These are phyloP conservation scores for Dissostichus mawsoni DNA, from an alignment of 2,113 vertebrate species.

Conservation along the genomic window DNA sequence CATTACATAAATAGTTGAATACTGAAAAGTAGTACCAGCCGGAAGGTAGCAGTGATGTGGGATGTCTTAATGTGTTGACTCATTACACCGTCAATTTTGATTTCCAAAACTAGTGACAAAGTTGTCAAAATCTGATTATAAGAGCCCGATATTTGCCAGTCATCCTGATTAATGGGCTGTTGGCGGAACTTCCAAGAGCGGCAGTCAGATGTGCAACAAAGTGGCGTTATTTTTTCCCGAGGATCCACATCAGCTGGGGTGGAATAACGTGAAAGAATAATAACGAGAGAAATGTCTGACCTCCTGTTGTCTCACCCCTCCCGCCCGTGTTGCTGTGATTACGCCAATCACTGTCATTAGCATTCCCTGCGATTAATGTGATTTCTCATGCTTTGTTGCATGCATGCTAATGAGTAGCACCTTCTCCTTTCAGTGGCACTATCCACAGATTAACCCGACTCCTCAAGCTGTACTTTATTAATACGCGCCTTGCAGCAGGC, in stretches of 20 bases:
- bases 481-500: slow-evolving; percentile 27
- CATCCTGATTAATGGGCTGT: slow-evolving; percentile 52
- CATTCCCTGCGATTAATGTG: slow-evolving; percentile 71
- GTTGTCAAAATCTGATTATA: slow-evolving; percentile 48
- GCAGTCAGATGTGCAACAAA: slow-evolving; percentile 33
- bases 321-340: slow-evolving; percentile 71
- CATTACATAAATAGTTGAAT: slow-evolving; percentile 28
- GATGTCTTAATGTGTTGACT: slow-evolving; percentile 23
- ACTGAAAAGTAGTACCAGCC: slow-evolving; percentile 28
- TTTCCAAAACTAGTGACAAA: slow-evolving; percentile 17
- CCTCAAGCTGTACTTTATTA: slow-evolving; percentile 59
- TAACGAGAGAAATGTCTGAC: slow-evolving; percentile 63
- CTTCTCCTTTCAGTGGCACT: slow-evolving; percentile 22
- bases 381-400: slow-evolving; percentile 71
- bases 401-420: slow-evolving; percentile 73
- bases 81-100: slow-evolving; percentile 30
- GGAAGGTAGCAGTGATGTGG: slow-evolving; percentile 25
- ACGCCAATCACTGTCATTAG: slow-evolving; percentile 80
- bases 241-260: slow-evolving; percentile 49
- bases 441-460: slow-evolving; percentile 47
- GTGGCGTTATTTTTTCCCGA: slow-evolving; percentile 36
- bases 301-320: slow-evolving; percentile 71
- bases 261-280: slow-evolving; percentile 60
- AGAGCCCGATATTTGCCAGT: slow-evolving; percentile 39
- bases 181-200: slow-evolving; percentile 20